Conservation (phyloP, 2,797 vertebrate genomes). For the Microctenopoma stevenorrisi region DNA sequence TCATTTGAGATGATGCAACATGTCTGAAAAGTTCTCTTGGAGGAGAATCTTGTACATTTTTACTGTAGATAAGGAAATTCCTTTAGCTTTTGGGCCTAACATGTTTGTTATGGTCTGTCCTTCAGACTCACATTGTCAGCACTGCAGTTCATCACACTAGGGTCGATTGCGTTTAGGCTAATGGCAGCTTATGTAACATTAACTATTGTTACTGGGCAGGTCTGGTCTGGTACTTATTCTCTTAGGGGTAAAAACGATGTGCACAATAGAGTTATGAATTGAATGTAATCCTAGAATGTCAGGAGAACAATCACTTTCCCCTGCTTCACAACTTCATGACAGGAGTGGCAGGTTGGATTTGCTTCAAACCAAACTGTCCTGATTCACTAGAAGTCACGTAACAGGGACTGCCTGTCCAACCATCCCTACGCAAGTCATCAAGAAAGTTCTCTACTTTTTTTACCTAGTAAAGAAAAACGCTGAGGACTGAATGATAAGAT, state of each 20-base stretch:
- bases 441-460: slow-evolving; percentile 32
- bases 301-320: slow-evolving; percentile 53
- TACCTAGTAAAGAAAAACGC: not conserved
- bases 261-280: slow-evolving; percentile 57
- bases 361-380: slow-evolving; percentile 1
- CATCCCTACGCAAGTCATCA: slow-evolving; percentile 5
- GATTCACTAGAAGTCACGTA: slow-evolving; percentile 18
- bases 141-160: slow-evolving; percentile 25
- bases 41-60: slow-evolving; percentile 10
- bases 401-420: slow-evolving; percentile 22
- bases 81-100: slow-evolving; percentile 11
- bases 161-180: slow-evolving; percentile 33
- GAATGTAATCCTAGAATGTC: slow-evolving; percentile 59
- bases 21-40: slow-evolving; percentile 11
- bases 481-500: not conserved
- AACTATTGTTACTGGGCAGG: slow-evolving; percentile 54
- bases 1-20: slow-evolving; percentile 9
- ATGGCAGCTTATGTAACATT: slow-evolving; percentile 37
- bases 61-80: slow-evolving; percentile 7
- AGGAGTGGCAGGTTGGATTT: slow-evolving; percentile 23
- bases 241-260: slow-evolving; percentile 47
- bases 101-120: slow-evolving; percentile 46
- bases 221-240: slow-evolving; percentile 50
- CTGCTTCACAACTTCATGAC: slow-evolving; percentile 20
- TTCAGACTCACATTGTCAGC: slow-evolving; percentile 51